Evolutionary conservation across 2,888 invertebrate genomes (phyloP).

Genomic region (Drosophila cognata): DNA sequence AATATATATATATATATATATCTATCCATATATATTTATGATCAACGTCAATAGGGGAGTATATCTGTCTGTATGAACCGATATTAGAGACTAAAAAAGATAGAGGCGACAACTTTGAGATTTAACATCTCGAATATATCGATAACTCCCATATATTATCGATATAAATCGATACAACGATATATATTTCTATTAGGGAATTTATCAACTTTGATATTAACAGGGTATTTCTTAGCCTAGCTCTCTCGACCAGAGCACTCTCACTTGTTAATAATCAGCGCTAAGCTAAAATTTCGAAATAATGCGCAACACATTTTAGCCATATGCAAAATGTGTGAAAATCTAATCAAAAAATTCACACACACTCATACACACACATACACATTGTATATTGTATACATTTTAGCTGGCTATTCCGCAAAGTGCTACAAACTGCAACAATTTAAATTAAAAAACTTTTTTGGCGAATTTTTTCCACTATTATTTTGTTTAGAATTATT

Average conservation of each 20-base stretch:
- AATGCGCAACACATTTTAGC: constrained; percentile 21
- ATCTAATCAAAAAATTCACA: constrained; percentile 49
- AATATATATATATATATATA: not conserved
- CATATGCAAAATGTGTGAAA: constrained; percentile 56
- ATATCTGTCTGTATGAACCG: not conserved
- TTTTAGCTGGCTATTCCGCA: constrained; percentile 2
- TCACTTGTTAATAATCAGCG: constrained; percentile 49
- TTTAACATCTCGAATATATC: not conserved
- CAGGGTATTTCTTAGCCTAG: not conserved
- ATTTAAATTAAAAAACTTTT: constrained; percentile 45
- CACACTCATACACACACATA: constrained; percentile 8
- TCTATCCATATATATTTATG: too few species aligned
- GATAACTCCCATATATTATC: not conserved
- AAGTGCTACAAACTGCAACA: constrained; percentile 27
- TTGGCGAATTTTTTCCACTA: not conserved
- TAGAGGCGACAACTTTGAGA: not conserved
- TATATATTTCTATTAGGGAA: not conserved
- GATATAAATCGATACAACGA: not conserved
- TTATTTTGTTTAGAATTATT: not conserved
- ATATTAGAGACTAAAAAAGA: not conserved
- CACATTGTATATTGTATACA: not conserved
- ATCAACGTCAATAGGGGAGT: not conserved
- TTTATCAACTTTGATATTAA: not conserved
- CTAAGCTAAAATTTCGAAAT: constrained; percentile 40
- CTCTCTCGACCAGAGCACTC: not conserved